phyloP scores from a whole-genome alignment of 2,113 vertebrate species.

The Saimiri boliviensis region DNA sequence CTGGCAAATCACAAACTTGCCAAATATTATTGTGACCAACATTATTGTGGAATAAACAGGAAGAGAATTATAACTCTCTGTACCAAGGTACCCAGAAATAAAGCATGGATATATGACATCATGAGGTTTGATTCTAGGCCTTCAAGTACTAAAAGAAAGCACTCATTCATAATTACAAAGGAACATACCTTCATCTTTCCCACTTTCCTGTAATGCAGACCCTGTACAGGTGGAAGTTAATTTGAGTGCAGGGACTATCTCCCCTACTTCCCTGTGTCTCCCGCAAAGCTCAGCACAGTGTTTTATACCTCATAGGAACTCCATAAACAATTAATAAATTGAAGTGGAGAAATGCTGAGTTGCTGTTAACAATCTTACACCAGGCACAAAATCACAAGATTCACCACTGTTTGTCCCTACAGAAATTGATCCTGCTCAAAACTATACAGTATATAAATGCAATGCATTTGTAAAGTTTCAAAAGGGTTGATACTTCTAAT shows the following conservation, averaged over 20 bases:
- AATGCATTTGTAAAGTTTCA: slow-evolving; percentile 45
- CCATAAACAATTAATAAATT: slow-evolving; percentile 1
- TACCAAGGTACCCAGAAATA: not conserved
- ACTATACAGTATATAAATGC: slow-evolving; percentile 21
- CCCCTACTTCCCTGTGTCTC: not conserved
- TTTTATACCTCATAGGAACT: not conserved
- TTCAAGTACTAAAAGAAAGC: not conserved
- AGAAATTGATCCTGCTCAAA: slow-evolving; percentile 19
- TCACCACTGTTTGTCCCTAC: not conserved
- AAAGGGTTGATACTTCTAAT: slow-evolving; percentile 17
- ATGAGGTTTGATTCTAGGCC: not conserved
- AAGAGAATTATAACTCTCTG: not conserved
- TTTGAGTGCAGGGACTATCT: not conserved
- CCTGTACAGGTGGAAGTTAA: not conserved
- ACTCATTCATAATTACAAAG: slow-evolving; percentile 18
- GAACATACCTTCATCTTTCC: not conserved
- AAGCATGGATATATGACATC: not conserved
- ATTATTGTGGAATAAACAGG: not conserved
- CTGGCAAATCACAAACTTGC: not conserved
- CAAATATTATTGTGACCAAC: not conserved
- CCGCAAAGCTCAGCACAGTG: not conserved
- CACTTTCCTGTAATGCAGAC: not conserved
- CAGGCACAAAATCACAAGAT: not conserved
- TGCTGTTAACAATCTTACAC: slow-evolving; percentile 2
- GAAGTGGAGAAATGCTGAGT: not conserved